Conservation (phyloP, 2,113 vertebrate species). For the Cyanoramphus novaezelandiae region DNA sequence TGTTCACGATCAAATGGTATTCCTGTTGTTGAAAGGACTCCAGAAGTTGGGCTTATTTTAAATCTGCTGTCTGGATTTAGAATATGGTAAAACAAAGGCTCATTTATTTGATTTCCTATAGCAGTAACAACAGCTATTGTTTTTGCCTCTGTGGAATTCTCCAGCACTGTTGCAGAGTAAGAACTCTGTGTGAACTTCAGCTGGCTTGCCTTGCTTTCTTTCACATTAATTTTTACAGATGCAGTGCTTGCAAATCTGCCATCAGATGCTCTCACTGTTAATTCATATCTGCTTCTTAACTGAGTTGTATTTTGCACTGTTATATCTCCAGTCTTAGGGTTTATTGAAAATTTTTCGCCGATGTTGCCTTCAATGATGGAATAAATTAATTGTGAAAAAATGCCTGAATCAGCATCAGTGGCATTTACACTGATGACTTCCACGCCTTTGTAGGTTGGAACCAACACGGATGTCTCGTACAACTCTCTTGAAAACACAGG, state of each 20-base stretch:
- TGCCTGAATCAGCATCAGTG: constrained; percentile 87
- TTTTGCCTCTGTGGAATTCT: constrained; percentile 88
- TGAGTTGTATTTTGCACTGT: constrained; percentile 91
- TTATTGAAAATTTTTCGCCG: constrained; percentile 91
- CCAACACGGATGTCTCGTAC: constrained; percentile 84
- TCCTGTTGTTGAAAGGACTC: constrained; percentile 90
- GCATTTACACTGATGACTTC: constrained; percentile 86
- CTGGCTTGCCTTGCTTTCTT: constrained; percentile 87
- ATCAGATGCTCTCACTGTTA: constrained; percentile 89
- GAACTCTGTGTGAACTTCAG: constrained; percentile 89
- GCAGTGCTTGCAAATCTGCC: constrained; percentile 86
- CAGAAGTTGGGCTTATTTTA: constrained; percentile 90
- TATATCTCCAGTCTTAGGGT: constrained; percentile 81
- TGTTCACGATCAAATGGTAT: constrained; percentile 91
- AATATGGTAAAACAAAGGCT: constrained; percentile 91
- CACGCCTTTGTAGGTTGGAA: constrained; percentile 93
- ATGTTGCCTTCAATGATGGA: constrained; percentile 95
- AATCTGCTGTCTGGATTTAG: constrained; percentile 92
- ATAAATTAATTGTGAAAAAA: constrained; percentile 88
- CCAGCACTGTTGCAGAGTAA: constrained; percentile 85
- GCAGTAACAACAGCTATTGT: constrained; percentile 86
- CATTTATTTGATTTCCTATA: constrained; percentile 90
- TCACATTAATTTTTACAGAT: constrained; percentile 89
- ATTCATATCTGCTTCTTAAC: constrained; percentile 92
- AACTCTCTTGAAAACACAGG: constrained; percentile 86